Conservation (phyloP, 2,888 invertebrate species). For the Sesamia inferens region DNA sequence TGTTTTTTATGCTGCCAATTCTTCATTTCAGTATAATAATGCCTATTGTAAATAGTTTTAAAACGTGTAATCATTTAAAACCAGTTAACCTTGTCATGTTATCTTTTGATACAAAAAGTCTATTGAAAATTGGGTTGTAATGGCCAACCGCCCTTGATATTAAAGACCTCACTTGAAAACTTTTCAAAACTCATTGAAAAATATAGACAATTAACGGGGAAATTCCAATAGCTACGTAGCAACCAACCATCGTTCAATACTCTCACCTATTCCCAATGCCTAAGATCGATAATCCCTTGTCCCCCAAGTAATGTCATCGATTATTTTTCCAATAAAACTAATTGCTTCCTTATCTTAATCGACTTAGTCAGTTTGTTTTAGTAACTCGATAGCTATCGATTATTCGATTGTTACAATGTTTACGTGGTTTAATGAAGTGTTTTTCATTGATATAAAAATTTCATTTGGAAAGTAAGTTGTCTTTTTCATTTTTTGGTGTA, state of each 20-base stretch:
- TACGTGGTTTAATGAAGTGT: constrained; percentile 33
- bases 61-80: no score
- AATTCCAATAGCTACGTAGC: background rate
- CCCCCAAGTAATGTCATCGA: constrained; percentile 30
- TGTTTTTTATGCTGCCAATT: no score
- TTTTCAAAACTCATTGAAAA: constrained; percentile 5
- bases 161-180: background rate
- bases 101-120: background rate
- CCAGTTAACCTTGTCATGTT: background rate
- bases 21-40: no score
- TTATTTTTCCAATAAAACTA: constrained; percentile 58
- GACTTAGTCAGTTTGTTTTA: constrained; percentile 54
- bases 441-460: constrained; percentile 22
- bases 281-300: constrained; percentile 2
- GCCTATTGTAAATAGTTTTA: background rate
- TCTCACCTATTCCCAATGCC: fast-evolving
- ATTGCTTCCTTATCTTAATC: constrained; percentile 56
- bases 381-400: constrained; percentile 60
- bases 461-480: constrained; percentile 27
- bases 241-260: background rate
- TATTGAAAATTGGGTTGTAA: background rate
- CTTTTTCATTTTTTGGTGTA: constrained; percentile 9
- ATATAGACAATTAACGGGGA: background rate
- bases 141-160: no score
- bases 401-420: constrained; percentile 40